Evolutionary conservation across 2,888 invertebrate genomes (phyloP).

Genomic region (Urechis unicinctus): DNA sequence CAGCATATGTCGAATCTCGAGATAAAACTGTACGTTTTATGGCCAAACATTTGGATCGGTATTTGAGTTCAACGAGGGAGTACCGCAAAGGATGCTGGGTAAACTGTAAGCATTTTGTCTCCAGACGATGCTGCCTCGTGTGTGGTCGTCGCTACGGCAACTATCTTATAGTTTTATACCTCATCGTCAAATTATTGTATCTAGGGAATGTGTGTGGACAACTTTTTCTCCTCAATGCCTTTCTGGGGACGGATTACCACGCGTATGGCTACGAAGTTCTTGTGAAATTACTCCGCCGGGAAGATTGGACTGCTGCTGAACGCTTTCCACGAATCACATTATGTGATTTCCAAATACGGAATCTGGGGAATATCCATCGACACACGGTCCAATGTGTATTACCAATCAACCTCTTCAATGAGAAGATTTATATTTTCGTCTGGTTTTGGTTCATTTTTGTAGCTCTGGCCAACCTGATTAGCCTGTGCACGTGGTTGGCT

Average conservation of each 20-base stretch:
- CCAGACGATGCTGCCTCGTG: constrained; percentile 42
- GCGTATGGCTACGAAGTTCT: constrained; percentile 51
- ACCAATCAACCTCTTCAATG: constrained; percentile 29
- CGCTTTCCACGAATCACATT: constrained; percentile 47
- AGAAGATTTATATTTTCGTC: constrained; percentile 51
- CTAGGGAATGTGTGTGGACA: constrained; percentile 51
- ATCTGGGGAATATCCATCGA: constrained; percentile 46
- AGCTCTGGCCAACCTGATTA: constrained; percentile 45
- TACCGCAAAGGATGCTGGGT: constrained; percentile 43
- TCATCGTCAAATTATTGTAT: constrained; percentile 46
- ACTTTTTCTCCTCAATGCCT: constrained; percentile 52
- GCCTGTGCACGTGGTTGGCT: constrained; percentile 48
- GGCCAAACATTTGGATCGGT: constrained; percentile 51
- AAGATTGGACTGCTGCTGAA: constrained; percentile 12
- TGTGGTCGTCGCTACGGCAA: constrained; percentile 41
- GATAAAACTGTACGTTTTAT: constrained; percentile 48
- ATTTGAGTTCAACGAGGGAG: constrained; percentile 47
- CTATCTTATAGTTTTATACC: constrained; percentile 51
- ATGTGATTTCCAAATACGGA: constrained; percentile 50
- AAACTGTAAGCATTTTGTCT: constrained; percentile 39
- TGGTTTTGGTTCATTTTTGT: constrained; percentile 55
- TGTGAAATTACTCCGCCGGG: constrained; percentile 3
- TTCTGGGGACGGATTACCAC: constrained; percentile 50
- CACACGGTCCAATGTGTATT: constrained; percentile 50
- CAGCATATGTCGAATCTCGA: constrained; percentile 34